phyloP scores from a whole-genome alignment of 2,797 vertebrate species.

The Botia kubotai region DNA sequence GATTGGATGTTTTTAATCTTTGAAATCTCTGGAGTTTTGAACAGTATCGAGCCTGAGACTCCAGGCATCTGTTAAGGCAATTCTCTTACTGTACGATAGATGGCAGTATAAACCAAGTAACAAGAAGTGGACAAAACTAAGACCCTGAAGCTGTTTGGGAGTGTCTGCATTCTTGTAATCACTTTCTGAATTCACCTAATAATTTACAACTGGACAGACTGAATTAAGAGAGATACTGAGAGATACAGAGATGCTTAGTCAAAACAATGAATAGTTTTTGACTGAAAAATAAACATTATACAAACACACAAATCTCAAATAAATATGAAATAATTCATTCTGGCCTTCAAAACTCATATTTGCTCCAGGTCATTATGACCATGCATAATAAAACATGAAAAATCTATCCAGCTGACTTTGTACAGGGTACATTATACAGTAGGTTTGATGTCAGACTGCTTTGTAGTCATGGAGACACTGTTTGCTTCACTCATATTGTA shows the following conservation, averaged over 20 bases:
- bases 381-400: not conserved
- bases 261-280: not conserved
- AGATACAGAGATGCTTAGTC: not conserved
- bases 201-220: not conserved
- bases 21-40: not conserved
- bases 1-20: not conserved
- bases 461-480: slow-evolving; percentile 16
- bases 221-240: too few species aligned
- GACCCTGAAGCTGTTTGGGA: not conserved
- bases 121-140: not conserved
- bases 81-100: slow-evolving; percentile 47
- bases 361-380: not conserved
- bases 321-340: too few species aligned
- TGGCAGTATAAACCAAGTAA: slow-evolving; percentile 31
- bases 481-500: slow-evolving; percentile 38
- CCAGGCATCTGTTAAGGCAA: not conserved
- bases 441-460: slow-evolving; percentile 4
- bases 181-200: not conserved
- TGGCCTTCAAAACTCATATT: too few species aligned
- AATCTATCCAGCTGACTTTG: not conserved
- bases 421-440: not conserved
- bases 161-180: not conserved
- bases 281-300: too few species aligned
- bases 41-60: not conserved
- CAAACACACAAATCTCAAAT: too few species aligned